These are phyloP conservation scores for Apteryx mantelli DNA, from an alignment of 2,113 vertebrate genomes.

Conservation along the genomic window DNA sequence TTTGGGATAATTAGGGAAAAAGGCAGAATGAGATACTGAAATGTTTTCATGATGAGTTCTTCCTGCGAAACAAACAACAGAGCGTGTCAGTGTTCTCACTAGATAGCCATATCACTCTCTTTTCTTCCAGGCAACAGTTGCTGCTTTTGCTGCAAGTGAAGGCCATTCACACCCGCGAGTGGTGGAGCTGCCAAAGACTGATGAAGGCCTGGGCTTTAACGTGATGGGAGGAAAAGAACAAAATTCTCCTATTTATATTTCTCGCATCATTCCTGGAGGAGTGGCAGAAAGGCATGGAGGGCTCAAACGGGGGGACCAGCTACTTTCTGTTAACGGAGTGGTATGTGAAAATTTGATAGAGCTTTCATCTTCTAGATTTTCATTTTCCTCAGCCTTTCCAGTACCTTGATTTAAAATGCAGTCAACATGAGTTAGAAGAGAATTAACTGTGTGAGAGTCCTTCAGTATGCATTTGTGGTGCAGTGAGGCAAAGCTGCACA, in stretches of 20 bases:
- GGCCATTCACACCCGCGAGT: conserved; percentile 97
- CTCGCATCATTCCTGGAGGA: conserved; percentile 98
- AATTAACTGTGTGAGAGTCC: neutral
- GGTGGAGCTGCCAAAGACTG: conserved; percentile 97
- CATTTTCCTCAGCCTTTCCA: conserved; percentile 24
- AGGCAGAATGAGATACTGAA: neutral
- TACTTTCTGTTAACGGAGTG: conserved; percentile 98
- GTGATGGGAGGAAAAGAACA: conserved; percentile 99
- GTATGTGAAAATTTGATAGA: conserved; percentile 79
- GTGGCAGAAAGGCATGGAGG: conserved; percentile 97
- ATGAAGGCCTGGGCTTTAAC: conserved; percentile 99
- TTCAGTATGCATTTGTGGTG: neutral
- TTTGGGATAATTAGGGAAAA: neutral
- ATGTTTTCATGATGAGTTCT: neutral
- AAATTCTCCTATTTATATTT: conserved; percentile 99
- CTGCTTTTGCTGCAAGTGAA: conserved; percentile 97
- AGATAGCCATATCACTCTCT: conserved; percentile 46
- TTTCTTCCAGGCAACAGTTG: conserved; percentile 92
- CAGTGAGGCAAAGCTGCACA: neutral
- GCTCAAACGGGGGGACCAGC: conserved; percentile 97
- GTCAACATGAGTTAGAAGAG: neutral
- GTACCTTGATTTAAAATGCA: neutral
- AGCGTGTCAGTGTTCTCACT: neutral
- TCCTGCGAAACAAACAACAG: neutral
- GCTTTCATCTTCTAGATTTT: neutral